A percentile compares a stretch with the other conserved stretches of the same genome.
Conservation (phyloP, 2,888 invertebrate species). For the Formica aserva region DNA sequence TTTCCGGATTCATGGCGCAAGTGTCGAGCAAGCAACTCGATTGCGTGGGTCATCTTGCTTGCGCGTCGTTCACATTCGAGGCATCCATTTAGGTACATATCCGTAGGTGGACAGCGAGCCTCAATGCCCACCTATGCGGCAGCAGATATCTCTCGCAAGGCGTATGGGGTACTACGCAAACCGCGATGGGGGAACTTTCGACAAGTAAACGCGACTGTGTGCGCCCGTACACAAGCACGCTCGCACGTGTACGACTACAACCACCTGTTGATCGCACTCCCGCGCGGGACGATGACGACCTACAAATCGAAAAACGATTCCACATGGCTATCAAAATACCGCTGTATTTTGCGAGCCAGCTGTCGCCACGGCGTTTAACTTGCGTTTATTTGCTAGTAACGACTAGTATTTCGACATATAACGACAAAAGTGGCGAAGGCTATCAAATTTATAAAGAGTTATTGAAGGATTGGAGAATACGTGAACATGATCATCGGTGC, state of each 20-base stretch:
- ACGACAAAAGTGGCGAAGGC: background rate
- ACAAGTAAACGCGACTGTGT: conserved; percentile 51
- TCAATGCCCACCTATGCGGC: conserved; percentile 60
- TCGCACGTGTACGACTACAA: conserved; percentile 62
- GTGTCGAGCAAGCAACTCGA: conserved; percentile 39
- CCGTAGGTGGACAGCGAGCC: conserved; percentile 67
- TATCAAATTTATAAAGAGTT: background rate
- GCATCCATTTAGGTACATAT: conserved; percentile 62
- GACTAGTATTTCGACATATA: background rate
- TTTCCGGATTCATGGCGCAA: background rate
- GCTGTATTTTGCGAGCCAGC: background rate
- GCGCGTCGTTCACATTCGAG: conserved; percentile 14
- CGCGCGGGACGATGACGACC: conserved; percentile 64
- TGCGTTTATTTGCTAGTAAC: background rate
- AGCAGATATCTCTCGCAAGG: conserved; percentile 51
- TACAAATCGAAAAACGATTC: conserved; percentile 58
- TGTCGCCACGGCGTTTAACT: background rate
- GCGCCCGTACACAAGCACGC: conserved; percentile 43
- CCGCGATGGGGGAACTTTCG: conserved; percentile 70
- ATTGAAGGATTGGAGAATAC: background rate
- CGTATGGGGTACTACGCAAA: conserved; percentile 50
- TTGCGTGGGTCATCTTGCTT: conserved; percentile 57
- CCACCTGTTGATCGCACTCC: conserved; percentile 72
- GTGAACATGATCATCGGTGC: background rate
- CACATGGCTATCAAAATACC: conserved; percentile 9